A percentile compares a stretch with the other conserved stretches of the same genome.
phyloP scores from a whole-genome alignment of 2,113 vertebrate genomes.

The Pelecanus crispus region DNA sequence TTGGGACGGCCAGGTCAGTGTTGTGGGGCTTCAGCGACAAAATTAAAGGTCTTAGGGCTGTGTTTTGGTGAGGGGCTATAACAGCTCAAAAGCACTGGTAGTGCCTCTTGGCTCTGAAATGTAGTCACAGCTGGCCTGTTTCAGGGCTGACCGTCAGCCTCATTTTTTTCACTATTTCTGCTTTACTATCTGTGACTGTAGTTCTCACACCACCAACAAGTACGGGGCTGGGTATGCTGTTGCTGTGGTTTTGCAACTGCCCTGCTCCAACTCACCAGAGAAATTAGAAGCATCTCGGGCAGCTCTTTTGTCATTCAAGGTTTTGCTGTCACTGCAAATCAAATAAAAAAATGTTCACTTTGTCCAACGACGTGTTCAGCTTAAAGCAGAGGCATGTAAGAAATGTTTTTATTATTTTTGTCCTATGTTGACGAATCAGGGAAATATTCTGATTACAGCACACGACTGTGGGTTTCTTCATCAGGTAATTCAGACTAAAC shows the following conservation, averaged over 20 bases:
- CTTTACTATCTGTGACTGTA: not conserved
- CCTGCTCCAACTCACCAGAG: not conserved
- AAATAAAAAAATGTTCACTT: not conserved
- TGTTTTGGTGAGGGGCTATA: not conserved
- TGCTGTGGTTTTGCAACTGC: not conserved
- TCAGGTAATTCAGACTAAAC: not conserved
- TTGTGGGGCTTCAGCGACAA: rapidly evolving
- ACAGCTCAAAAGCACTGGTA: not conserved
- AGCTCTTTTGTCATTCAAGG: not conserved
- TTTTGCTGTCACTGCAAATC: not conserved
- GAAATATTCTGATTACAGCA: not conserved
- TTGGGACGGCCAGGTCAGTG: not conserved
- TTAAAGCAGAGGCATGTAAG: not conserved
- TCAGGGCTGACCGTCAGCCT: not conserved
- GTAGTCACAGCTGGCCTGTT: not conserved
- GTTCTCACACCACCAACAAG: not conserved
- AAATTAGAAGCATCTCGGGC: not conserved
- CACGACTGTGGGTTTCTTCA: not conserved
- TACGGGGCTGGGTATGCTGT: not conserved
- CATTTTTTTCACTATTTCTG: not conserved
- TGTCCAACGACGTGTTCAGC: not conserved
- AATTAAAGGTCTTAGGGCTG: not conserved
- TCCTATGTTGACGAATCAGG: not conserved
- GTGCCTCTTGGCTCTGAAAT: not conserved
- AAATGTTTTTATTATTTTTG: not conserved